A percentile compares a stretch with the other conserved stretches of the same genome.
These are phyloP conservation scores for Pseudococcus jackbeardsleyi DNA, from an alignment of 2,888 invertebrate genomes.

Conservation along the genomic window DNA sequence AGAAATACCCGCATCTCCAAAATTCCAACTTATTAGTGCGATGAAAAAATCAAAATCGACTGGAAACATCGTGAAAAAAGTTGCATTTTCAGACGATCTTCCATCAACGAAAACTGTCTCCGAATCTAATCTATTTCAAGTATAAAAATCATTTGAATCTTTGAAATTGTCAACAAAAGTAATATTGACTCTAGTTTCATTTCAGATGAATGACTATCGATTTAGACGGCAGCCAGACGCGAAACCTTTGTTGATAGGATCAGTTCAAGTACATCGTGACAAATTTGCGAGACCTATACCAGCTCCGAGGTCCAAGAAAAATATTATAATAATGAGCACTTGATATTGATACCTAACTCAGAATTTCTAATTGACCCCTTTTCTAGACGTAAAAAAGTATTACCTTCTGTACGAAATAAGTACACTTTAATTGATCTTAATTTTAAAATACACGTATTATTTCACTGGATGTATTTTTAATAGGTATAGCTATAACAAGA, in stretches of 20 bases:
- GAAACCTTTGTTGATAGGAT: background rate
- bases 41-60: conserved; percentile 38
- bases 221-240: background rate
- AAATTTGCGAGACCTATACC: conserved; percentile 2
- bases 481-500: too few relatives aligned
- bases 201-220: background rate
- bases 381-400: too few relatives aligned
- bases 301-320: background rate
- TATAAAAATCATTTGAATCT: background rate
- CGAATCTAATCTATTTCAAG: conserved; percentile 16
- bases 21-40: conserved; percentile 23
- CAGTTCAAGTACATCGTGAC: conserved; percentile 28
- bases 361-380: background rate
- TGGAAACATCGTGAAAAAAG: conserved; percentile 31
- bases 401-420: too few relatives aligned
- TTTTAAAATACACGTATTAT: too few relatives aligned
- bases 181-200: background rate
- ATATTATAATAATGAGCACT: background rate
- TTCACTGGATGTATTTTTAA: too few relatives aligned
- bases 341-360: background rate
- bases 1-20: background rate
- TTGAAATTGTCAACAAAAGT: background rate
- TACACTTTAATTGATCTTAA: too few relatives aligned
- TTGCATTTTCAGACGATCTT: conserved; percentile 21
- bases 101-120: conserved; percentile 36